Evolutionary conservation across 2,797 vertebrate genomes (phyloP).

Genomic region (Scolopax bukidnonensis): DNA sequence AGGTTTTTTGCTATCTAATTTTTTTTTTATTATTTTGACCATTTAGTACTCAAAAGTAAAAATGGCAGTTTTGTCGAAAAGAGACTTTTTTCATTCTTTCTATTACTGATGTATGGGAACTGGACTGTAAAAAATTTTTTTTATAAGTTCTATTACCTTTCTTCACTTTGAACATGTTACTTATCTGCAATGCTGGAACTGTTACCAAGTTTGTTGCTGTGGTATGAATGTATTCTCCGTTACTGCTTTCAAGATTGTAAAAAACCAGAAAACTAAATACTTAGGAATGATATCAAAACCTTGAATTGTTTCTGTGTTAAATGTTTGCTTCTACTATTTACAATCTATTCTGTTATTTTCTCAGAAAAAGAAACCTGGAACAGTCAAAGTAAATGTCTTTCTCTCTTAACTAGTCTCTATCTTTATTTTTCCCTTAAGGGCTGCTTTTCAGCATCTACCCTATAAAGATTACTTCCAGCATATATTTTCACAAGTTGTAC

Average conservation of each 20-base stretch:
- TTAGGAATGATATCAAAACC: background rate
- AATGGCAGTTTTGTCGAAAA: background rate
- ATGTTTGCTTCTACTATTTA: background rate
- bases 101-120: background rate
- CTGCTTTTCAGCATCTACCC: background rate
- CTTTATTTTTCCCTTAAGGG: background rate
- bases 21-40: background rate
- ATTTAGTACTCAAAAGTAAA: background rate
- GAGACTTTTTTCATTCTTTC: background rate
- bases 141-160: background rate
- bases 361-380: background rate
- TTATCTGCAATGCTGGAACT: background rate
- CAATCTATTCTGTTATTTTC: background rate
- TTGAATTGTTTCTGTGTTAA: background rate
- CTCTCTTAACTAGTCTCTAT: background rate
- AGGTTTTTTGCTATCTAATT: accelerated
- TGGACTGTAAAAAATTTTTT: background rate
- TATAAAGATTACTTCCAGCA: background rate
- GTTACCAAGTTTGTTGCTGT: background rate
- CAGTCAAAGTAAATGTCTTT: background rate
- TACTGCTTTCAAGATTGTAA: background rate
- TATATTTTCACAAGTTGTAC: background rate
- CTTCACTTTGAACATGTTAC: background rate
- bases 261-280: background rate
- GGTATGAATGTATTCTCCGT: background rate